phyloP scores from a whole-genome alignment of 2,113 vertebrate genomes.

The Enhydra lutris region DNA sequence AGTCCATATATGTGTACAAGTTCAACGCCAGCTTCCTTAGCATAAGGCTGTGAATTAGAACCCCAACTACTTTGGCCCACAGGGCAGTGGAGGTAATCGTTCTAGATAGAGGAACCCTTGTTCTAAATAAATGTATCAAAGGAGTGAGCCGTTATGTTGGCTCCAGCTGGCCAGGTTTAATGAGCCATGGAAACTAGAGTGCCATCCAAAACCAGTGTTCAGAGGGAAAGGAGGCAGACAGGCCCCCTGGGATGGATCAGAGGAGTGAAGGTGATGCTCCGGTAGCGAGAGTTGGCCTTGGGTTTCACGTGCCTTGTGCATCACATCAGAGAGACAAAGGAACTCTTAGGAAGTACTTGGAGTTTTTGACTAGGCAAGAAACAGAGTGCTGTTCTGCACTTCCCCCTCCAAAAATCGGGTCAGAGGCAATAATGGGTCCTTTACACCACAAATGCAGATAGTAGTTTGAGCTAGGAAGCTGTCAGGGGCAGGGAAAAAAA shows the following conservation, averaged over 20 bases:
- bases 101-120: not conserved
- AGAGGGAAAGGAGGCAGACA: not conserved
- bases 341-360: not conserved
- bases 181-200: not conserved
- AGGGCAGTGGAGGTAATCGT: rapidly evolving
- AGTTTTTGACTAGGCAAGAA: not conserved
- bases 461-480: not conserved
- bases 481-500: too few relatives aligned
- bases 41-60: not conserved
- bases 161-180: not conserved
- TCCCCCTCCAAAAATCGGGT: not conserved
- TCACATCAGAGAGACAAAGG: not conserved
- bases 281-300: not conserved
- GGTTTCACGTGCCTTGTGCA: not conserved
- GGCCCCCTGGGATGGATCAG: rapidly evolving
- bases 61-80: not conserved
- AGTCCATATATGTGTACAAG: rapidly evolving
- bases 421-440: not conserved
- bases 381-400: not conserved
- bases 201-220: not conserved
- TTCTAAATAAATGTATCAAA: not conserved
- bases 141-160: not conserved
- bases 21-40: not conserved
- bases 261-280: not conserved
- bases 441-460: not conserved